These are phyloP conservation scores for Abrostola triplasia DNA, from an alignment of 2,888 invertebrate genomes.

Conservation along the genomic window DNA sequence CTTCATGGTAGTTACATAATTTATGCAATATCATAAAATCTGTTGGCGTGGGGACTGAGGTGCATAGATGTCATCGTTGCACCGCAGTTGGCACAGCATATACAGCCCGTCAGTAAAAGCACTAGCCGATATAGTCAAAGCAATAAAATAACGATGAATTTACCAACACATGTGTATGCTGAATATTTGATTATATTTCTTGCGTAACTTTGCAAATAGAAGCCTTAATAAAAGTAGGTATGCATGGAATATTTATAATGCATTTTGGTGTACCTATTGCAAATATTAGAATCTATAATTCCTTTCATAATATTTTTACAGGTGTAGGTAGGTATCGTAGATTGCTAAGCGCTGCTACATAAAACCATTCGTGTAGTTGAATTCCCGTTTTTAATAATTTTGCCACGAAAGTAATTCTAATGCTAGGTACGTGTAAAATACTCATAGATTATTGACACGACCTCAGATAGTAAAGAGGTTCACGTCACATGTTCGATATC, in stretches of 20 bases:
- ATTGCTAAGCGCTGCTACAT: too few species aligned
- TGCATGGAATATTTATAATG: constrained; percentile 52
- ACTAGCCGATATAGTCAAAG: constrained; percentile 58
- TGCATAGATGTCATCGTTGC: constrained; percentile 44
- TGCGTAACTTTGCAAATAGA: constrained; percentile 61
- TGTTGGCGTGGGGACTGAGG: constrained; percentile 23
- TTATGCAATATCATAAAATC: constrained; percentile 33
- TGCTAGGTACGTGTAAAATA: too few species aligned
- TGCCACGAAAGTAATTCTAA: too few species aligned
- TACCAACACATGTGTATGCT: constrained; percentile 66
- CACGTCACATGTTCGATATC: too few species aligned
- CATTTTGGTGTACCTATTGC: background rate
- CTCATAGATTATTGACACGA: too few species aligned
- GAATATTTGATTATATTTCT: constrained; percentile 67
- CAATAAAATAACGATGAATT: constrained; percentile 67
- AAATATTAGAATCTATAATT: too few species aligned
- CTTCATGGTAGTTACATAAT: constrained; percentile 45
- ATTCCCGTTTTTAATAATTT: too few species aligned
- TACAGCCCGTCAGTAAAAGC: constrained; percentile 28
- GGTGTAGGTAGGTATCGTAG: too few species aligned
- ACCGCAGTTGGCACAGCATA: constrained; percentile 22
- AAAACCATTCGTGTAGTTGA: too few species aligned
- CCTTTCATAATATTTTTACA: too few species aligned
- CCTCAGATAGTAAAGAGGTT: too few species aligned
- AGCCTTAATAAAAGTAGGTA: constrained; percentile 44